These are phyloP conservation scores for Hydra vulgaris DNA, from an alignment of 30 jellyfish, hydroid and myxozoan species.

Conservation along the genomic window DNA sequence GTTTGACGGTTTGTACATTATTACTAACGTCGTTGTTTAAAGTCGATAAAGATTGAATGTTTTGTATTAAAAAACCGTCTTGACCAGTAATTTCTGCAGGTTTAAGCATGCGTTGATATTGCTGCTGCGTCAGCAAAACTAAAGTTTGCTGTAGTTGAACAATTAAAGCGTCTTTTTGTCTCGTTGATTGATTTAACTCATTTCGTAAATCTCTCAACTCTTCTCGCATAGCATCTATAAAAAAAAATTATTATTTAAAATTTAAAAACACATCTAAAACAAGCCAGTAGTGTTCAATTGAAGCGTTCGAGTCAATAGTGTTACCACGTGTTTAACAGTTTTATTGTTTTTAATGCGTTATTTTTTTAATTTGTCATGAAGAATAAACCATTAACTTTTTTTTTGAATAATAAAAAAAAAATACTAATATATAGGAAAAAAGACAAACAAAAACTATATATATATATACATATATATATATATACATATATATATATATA, in stretches of 20 bases:
- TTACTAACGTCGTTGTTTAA: neutral
- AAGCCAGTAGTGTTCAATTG: too few species aligned
- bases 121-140: slow-evolving; percentile 69
- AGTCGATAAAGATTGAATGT: neutral
- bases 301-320: too few species aligned
- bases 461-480: too few species aligned
- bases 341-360: too few species aligned
- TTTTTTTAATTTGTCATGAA: too few species aligned
- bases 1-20: neutral
- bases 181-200: slow-evolving; percentile 57
- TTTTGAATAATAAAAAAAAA: too few species aligned
- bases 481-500: too few species aligned
- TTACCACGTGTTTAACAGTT: too few species aligned
- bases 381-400: too few species aligned
- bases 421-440: too few species aligned
- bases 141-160: slow-evolving; percentile 72
- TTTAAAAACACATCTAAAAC: neutral
- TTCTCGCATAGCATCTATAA: slow-evolving; percentile 37
- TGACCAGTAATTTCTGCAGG: neutral
- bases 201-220: slow-evolving; percentile 38
- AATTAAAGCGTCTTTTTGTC: slow-evolving; percentile 68
- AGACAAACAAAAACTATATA: too few species aligned
- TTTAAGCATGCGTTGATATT: slow-evolving; percentile 34
- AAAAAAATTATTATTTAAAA: neutral
- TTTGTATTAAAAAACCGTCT: neutral